Conservation (phyloP, 53 echinoderm and acorn worm species). For the Henricia sp. region DNA sequence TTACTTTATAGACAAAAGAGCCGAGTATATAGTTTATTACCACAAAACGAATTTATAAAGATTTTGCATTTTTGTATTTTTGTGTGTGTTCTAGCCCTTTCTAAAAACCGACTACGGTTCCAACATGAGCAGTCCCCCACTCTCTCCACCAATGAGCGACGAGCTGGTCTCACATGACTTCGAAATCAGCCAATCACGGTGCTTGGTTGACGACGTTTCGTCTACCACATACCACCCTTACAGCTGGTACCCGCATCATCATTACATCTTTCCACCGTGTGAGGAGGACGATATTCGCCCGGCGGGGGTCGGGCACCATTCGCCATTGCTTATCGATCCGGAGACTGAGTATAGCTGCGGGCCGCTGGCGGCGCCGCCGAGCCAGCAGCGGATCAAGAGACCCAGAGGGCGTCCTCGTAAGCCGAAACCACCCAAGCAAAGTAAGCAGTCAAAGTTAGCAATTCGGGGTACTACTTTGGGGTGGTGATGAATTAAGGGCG, state of each 20-base stretch:
- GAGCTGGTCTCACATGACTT: slow-evolving; percentile 40
- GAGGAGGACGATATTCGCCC: slow-evolving; percentile 10
- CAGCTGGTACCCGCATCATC: slow-evolving; percentile 9
- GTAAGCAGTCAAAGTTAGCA: neutral
- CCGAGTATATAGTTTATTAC: no score
- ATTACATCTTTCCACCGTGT: neutral
- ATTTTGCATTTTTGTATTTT: neutral
- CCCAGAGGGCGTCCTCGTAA: slow-evolving; percentile 25
- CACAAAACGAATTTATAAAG: no score
- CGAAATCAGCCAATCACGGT: slow-evolving; percentile 17
- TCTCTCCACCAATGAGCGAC: slow-evolving; percentile 56
- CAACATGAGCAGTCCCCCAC: slow-evolving; percentile 54
- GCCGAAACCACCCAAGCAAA: slow-evolving; percentile 43
- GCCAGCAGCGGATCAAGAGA: slow-evolving; percentile 20
- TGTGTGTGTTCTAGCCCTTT: slow-evolving; percentile 1
- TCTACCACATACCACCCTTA: slow-evolving; percentile 35
- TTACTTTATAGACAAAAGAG: no score
- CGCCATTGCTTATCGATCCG: slow-evolving; percentile 41
- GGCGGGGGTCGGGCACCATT: no score
- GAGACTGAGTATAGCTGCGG: neutral
- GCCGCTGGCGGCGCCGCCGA: neutral
- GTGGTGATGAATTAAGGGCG: no score
- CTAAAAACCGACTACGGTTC: slow-evolving; percentile 44
- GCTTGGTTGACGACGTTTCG: slow-evolving; percentile 31
- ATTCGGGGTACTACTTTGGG: no score